Conservation (phyloP, 2,797 vertebrate genomes). For the Ciconia nigra region DNA sequence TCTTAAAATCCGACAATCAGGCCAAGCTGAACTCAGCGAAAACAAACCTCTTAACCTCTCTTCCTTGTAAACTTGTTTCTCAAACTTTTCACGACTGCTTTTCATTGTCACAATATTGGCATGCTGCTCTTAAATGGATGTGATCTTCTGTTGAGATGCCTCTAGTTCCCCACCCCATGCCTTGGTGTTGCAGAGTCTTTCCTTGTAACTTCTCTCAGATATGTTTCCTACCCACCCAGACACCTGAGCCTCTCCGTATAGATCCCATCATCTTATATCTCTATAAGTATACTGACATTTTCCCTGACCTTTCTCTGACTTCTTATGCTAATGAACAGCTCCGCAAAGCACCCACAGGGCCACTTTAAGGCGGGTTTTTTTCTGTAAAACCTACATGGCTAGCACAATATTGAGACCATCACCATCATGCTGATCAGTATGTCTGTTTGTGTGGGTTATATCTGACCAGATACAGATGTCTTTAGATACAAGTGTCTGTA, state of each 20-base stretch:
- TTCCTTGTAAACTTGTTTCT: neutral
- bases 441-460: neutral
- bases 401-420: neutral
- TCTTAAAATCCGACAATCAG: neutral
- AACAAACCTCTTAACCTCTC: neutral
- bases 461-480: neutral
- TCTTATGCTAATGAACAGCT: neutral
- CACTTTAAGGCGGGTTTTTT: neutral
- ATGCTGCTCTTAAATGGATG: neutral
- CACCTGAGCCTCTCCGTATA: neutral
- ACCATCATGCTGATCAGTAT: neutral
- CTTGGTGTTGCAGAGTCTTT: neutral
- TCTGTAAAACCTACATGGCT: neutral
- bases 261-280: neutral
- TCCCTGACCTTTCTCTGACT: neutral
- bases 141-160: neutral
- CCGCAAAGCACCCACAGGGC: neutral
- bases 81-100: neutral
- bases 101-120: neutral
- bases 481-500: neutral
- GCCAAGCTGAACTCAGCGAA: neutral
- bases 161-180: neutral
- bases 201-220: neutral
- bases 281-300: neutral
- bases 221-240: neutral